These are phyloP conservation scores for Gerris buenoi DNA, from an alignment of 1,140 invertebrate genomes.

Conservation along the genomic window DNA sequence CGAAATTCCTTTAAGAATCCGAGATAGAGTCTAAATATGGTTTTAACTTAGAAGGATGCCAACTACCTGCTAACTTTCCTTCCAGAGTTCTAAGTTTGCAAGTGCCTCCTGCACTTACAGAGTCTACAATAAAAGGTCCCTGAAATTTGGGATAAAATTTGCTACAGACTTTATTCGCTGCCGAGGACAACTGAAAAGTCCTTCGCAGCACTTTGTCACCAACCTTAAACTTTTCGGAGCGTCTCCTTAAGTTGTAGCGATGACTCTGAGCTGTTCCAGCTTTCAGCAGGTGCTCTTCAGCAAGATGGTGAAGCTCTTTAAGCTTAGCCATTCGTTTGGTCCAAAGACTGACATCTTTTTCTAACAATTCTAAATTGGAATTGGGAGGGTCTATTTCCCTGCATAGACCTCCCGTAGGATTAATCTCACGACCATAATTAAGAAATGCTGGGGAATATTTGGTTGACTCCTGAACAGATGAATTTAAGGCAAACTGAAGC, in stretches of 20 bases:
- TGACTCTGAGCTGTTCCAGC: neutral
- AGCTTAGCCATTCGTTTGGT: neutral
- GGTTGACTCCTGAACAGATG: neutral
- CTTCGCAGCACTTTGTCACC: neutral
- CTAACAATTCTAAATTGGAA: neutral
- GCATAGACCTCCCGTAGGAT: neutral
- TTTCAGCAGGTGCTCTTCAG: neutral
- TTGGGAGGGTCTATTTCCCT: neutral
- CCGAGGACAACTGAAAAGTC: neutral
- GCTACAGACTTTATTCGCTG: neutral
- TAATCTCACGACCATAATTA: neutral
- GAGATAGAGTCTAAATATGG: too few species aligned
- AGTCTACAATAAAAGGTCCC: neutral
- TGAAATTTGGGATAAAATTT: neutral
- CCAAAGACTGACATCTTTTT: neutral
- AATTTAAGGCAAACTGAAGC: neutral
- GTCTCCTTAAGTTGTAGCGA: slow-evolving; percentile 2
- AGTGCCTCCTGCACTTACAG: neutral
- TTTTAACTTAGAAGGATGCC: neutral
- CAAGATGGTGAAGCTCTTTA: neutral
- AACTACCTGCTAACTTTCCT: neutral
- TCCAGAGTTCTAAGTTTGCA: neutral
- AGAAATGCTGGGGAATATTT: neutral
- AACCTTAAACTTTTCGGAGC: neutral
- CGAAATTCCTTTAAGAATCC: too few species aligned